Evolutionary conservation across 2,113 vertebrate genomes (phyloP), one percentile per base, ranked within the genome.

Genomic region (Oryzias woworae): DNA sequence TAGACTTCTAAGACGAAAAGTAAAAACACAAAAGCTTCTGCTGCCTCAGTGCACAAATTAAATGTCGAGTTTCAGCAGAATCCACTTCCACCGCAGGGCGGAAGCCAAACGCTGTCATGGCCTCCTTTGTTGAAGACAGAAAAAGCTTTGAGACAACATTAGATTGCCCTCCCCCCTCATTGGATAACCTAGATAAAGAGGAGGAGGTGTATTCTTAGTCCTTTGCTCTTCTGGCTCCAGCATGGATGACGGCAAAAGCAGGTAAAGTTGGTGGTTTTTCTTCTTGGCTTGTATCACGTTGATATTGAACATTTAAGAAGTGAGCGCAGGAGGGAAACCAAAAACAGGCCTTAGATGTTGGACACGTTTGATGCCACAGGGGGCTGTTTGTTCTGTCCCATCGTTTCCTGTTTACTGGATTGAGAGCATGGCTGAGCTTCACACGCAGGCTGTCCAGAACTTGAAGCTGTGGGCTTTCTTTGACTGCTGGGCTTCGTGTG

Each of bases 71-170:
- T 28, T 62, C 70, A 62, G 61, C 58, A 66, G 46, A 49, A 52
- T 63, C 53, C 36, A 54, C 55, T 8, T 12, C 28, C 41, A 20
- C 6, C 45, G 31, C 45, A n/a, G 47, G 28, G 28, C 76, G 26
- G 80, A 83, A 75, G 59, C 49, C 56, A 50, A 62, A 54, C 7
- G 4, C 42, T 58, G 62, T 1, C 23, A 66, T 28, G 58, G 24
- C 4, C 16, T 7, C 65, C 77, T 80, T 71, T 85, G 74, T 70
- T 77, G 68, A 18, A 52, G 53, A 83, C 77, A 81, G 82, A 73
- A 85, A 88, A 90, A 82, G 71, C 86, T 78, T 82, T 91, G 80
- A 85, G 62, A 81, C 51, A 58, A 65, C 43, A 72, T 14, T 42
- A 16, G 54, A 55, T 78, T 83, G 36, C 36, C 36, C 36, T 36